Evolutionary conservation across 2,113 vertebrate species (phyloP), one percentile per base, ranked within the genome.

Genomic region (Rhipidura dahli): DNA sequence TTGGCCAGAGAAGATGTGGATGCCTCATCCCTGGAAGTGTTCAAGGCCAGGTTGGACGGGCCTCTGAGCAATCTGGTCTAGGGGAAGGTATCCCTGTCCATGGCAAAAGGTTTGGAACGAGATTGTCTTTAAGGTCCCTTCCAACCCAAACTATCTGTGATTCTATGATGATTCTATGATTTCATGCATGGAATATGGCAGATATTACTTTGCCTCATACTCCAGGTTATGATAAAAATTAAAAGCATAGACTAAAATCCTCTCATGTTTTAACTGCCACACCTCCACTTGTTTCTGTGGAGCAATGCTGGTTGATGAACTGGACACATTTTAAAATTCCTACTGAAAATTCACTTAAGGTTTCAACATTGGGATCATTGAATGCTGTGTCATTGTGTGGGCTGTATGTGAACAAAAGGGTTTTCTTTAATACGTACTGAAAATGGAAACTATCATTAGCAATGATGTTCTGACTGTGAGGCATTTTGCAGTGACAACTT

Each of bases 371-470:
- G 65, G 77, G 63, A 90, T 94, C 54, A 47, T 2, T 35, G 85
- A 87, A 65, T 65, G 80, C 80, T 85, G 91, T 7, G 10, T 95
- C 97, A 97, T 12, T 86, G 80, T 88, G 96, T 92, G 93, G 96
- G 94, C 87, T 93, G 92, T 4, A 10, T 21, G 30, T 73, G 69
- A 96, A 96, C 82, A 93, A 95, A 96, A 97, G 86, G 50, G 77
- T 84, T 96, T 94, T 83, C 93, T 93, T 85, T 45, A 78, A 93
- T 63, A 59, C 11, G 2, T 15, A 73, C 94, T 96, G 91, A 95
- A 96, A 97, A 95, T 95, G 83, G 90, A 96, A 96, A 95, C 93
- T 86, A 86, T 93, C 83, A 95, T 96, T 93, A 97, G 70, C 0
- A 0, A 56, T 59, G 65, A 82, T 94, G 84, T 77, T 93, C 95